Conservation (phyloP, 2,113 vertebrate genomes). For the Onychorhynchus coronatus region DNA sequence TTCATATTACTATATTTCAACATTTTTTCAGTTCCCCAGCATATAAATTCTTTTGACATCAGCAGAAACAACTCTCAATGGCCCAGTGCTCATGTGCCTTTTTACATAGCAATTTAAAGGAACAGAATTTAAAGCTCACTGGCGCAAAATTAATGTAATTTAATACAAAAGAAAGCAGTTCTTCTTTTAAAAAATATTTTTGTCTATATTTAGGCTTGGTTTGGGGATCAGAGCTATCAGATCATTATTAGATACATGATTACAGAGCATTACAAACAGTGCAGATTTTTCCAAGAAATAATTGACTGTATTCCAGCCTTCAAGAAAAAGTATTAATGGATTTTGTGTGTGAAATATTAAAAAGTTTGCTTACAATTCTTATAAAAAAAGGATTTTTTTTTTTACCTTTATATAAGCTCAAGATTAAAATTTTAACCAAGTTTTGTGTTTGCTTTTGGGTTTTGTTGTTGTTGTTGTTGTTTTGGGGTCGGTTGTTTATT, state of each 20-base stretch:
- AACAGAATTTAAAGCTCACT: not conserved
- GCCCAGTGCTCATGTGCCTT: not conserved
- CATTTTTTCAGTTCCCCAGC: not conserved
- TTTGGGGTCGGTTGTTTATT: accelerated
- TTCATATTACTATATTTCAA: not conserved
- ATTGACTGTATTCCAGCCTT: not conserved
- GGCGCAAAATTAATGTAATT: not conserved
- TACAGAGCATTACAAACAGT: not conserved
- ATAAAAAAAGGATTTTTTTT: not conserved
- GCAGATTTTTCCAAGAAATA: not conserved
- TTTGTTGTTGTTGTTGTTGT: not conserved
- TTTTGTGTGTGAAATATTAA: not conserved
- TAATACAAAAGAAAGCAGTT: not conserved
- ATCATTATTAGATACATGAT: not conserved
- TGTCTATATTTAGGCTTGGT: not conserved
- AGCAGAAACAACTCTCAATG: not conserved
- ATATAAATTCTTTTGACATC: not conserved
- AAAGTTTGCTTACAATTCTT: not conserved
- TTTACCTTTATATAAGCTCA: not conserved
- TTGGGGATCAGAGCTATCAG: not conserved
- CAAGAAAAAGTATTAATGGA: not conserved
- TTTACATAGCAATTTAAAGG: not conserved
- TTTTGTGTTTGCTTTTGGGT: not conserved
- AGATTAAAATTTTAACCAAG: not conserved
- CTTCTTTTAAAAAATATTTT: not conserved